phyloP scores from a whole-genome alignment of 1,140 invertebrate genomes.

The Eumeta japonica region DNA sequence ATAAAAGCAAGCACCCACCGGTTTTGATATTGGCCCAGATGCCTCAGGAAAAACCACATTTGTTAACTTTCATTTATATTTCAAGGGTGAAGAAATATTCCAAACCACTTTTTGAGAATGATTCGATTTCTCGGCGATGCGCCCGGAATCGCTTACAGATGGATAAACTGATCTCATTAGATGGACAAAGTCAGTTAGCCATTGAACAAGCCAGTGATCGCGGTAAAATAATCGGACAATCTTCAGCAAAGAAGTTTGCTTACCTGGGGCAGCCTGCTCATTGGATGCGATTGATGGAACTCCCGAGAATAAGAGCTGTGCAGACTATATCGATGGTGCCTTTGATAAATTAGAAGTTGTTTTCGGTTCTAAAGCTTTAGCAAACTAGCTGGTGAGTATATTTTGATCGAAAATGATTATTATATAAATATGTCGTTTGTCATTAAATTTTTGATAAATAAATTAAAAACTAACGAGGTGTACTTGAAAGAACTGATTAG shows the following conservation, averaged over 20 bases:
- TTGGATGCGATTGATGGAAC: slow-evolving; percentile 57
- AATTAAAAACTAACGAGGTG: no score
- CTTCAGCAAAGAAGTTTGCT: no score
- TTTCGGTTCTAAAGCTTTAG: slow-evolving; percentile 56
- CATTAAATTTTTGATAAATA: no score
- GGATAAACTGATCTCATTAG: slow-evolving; percentile 76
- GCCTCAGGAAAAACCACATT: slow-evolving; percentile 76
- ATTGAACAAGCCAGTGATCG: slow-evolving; percentile 72
- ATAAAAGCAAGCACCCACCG: slow-evolving; percentile 66
- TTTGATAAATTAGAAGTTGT: slow-evolving; percentile 57
- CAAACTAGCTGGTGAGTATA: slow-evolving; percentile 50
- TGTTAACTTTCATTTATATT: slow-evolving; percentile 68
- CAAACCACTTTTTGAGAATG: slow-evolving; percentile 65
- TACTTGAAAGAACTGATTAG: no score
- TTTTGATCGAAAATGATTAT: slow-evolving; percentile 3
- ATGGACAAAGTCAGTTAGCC: slow-evolving; percentile 69
- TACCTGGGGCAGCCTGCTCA: no score
- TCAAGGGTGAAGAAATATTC: slow-evolving; percentile 65
- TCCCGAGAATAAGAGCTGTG: slow-evolving; percentile 46
- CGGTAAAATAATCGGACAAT: no score
- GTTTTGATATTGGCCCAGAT: slow-evolving; percentile 70
- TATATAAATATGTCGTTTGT: no score
- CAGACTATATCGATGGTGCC: slow-evolving; percentile 53
- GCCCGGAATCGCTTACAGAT: slow-evolving; percentile 77
- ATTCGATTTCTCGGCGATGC: slow-evolving; percentile 73